Conservation (phyloP, 2,797 vertebrate genomes). For the Lagodon rhomboides region DNA sequence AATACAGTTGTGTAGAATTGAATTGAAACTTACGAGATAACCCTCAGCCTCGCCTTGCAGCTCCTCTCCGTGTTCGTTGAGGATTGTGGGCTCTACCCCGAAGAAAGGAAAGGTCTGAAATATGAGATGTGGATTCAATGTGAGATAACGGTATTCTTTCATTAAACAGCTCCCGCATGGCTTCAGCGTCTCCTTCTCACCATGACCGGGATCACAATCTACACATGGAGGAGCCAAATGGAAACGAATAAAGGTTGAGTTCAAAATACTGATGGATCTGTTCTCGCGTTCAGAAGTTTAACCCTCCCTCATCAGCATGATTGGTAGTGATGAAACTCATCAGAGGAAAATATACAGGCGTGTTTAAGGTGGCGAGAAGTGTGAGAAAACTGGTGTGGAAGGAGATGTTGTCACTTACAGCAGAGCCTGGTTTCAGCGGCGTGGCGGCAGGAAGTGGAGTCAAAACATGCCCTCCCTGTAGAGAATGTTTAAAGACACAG, state of each 20-base stretch:
- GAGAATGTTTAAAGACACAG: conserved; percentile 3
- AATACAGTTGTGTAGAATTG: not conserved
- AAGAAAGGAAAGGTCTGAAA: conserved; percentile 90
- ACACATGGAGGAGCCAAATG: not conserved
- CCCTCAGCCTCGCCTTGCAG: conserved; percentile 88
- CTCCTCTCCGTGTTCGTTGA: conserved; percentile 88
- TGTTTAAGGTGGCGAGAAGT: not conserved
- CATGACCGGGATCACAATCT: conserved; percentile 8
- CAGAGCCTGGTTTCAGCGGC: conserved; percentile 88
- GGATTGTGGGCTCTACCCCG: conserved; percentile 86
- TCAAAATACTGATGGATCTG: not conserved
- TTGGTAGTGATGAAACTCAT: not conserved
- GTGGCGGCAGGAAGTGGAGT: conserved; percentile 89
- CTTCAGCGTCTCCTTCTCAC: not conserved
- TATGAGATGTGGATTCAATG: conserved; percentile 24
- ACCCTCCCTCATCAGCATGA: not conserved
- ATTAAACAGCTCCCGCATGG: conserved; percentile 10
- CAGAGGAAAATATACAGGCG: not conserved
- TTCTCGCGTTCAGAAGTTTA: not conserved
- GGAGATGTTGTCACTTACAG: conserved; percentile 77
- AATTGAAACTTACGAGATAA: conserved; percentile 81
- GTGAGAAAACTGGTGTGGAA: not conserved
- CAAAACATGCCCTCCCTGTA: conserved; percentile 88
- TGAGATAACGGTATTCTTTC: conserved; percentile 9
- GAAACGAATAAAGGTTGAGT: not conserved